phyloP scores from a whole-genome alignment of 2,113 vertebrate genomes.

The Calyptommatus sinebrachiatus region DNA sequence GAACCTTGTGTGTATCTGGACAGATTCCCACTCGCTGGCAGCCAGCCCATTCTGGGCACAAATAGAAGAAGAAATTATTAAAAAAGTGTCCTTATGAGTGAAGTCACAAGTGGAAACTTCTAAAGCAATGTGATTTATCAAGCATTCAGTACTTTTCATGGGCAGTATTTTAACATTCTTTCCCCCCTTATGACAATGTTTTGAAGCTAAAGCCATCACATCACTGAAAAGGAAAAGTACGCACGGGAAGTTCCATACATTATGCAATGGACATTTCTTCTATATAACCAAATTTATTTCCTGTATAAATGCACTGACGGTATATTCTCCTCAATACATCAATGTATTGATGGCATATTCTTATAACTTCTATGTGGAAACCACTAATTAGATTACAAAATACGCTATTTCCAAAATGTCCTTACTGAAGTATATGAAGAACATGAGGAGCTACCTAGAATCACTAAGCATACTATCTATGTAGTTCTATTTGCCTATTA shows the following conservation, averaged over 20 bases:
- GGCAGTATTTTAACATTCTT: not conserved
- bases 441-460: not conserved
- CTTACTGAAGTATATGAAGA: not conserved
- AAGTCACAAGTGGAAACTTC: not conserved
- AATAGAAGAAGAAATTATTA: slow-evolving; percentile 10
- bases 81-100: not conserved
- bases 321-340: too few species aligned
- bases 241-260: not conserved
- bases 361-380: not conserved
- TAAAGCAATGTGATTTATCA: not conserved
- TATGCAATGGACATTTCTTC: not conserved
- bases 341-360: not conserved
- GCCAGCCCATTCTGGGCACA: slow-evolving; percentile 88
- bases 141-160: not conserved
- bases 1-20: slow-evolving; percentile 90
- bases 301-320: not conserved
- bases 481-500: not conserved
- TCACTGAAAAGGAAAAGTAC: not conserved
- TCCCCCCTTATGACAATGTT: not conserved
- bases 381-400: not conserved
- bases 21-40: slow-evolving; percentile 90
- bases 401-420: not conserved
- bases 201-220: not conserved
- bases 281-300: not conserved
- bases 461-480: not conserved